Evolutionary conservation across 2,113 vertebrate species (phyloP).

Genomic region (Sinocyclocheilus maitianheensis): DNA sequence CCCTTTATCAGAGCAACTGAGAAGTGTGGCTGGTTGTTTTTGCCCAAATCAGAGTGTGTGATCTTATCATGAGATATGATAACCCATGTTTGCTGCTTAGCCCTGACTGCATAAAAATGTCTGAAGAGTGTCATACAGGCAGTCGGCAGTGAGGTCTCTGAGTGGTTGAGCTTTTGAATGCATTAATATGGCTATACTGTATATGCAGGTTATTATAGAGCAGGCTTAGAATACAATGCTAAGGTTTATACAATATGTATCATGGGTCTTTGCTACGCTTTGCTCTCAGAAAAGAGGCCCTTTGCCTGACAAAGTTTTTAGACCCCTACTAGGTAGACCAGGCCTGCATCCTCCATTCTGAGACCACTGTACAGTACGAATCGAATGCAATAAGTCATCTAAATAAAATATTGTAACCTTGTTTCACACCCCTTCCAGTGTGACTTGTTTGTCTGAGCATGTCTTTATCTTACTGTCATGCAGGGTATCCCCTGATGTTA

Average conservation of each 20-base stretch:
- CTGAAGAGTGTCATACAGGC: neutral
- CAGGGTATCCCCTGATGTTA: neutral
- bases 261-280: neutral
- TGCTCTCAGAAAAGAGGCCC: neutral
- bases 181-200: too few species aligned
- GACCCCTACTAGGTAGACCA: neutral
- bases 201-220: too few species aligned
- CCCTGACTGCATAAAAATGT: neutral
- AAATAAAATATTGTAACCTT: neutral
- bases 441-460: neutral
- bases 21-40: conserved; percentile 11
- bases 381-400: neutral
- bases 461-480: neutral
- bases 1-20: neutral
- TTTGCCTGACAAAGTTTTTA: neutral
- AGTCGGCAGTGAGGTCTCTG: too few species aligned
- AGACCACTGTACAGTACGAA: neutral
- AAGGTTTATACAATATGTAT: neutral
- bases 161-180: too few species aligned
- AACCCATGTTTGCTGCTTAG: neutral
- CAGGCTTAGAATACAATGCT: neutral
- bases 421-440: neutral
- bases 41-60: neutral
- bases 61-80: neutral
- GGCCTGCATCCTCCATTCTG: neutral